These are phyloP conservation scores for Phyllostomus discolor DNA, from an alignment of 2,113 vertebrate genomes.

Conservation along the genomic window DNA sequence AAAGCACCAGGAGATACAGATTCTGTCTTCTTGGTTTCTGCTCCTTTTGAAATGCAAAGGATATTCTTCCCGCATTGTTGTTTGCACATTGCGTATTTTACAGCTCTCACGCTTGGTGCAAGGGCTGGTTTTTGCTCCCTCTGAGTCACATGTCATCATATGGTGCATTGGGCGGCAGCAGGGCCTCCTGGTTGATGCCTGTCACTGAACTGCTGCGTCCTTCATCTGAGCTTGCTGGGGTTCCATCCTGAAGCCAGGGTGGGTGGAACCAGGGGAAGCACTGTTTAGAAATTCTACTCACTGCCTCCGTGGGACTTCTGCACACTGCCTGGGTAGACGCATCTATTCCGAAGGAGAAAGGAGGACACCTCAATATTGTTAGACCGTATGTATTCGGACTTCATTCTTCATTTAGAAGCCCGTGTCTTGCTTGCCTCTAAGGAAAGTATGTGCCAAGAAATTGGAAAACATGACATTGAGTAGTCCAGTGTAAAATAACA, in stretches of 20 bases:
- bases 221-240: background rate
- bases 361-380: background rate
- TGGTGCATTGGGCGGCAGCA: background rate
- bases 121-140: background rate
- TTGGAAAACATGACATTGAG: background rate
- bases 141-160: background rate
- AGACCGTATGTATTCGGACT: accelerated
- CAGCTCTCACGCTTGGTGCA: background rate
- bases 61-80: background rate
- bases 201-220: background rate
- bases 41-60: background rate
- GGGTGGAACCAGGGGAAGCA: background rate
- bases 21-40: background rate
- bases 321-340: background rate
- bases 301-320: background rate
- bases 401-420: background rate
- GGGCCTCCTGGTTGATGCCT: background rate
- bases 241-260: background rate
- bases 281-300: background rate
- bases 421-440: background rate
- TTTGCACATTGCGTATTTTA: background rate
- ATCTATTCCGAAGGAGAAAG: background rate
- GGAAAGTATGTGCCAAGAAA: background rate
- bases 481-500: background rate
- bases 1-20: background rate